Evolutionary conservation across 1,140 invertebrate genomes (phyloP).

Genomic region (Drosophila lacteicornis): DNA sequence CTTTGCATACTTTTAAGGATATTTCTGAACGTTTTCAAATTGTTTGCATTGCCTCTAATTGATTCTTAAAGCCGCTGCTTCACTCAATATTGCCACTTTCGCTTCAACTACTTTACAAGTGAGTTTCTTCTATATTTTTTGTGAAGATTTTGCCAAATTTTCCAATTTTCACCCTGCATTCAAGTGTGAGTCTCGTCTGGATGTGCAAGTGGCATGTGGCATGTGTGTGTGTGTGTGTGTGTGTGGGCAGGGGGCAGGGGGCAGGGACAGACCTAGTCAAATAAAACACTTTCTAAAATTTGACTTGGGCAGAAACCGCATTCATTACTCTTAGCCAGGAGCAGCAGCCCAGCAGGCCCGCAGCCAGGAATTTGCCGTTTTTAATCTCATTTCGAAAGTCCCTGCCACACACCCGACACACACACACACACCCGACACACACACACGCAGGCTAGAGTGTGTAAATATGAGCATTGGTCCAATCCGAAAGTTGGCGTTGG

Average conservation of each 20-base stretch:
- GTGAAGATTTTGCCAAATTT: slow-evolving; percentile 7
- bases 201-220: neutral
- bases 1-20: neutral
- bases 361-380: slow-evolving; percentile 81
- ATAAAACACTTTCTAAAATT: slow-evolving; percentile 84
- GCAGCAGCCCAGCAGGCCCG: slow-evolving; percentile 57
- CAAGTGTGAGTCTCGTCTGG: slow-evolving; percentile 23
- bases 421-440: slow-evolving; percentile 17
- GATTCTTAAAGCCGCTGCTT: neutral
- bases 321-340: slow-evolving; percentile 81
- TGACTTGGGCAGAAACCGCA: slow-evolving; percentile 84
- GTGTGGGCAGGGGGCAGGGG: neutral
- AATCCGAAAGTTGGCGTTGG: slow-evolving; percentile 72
- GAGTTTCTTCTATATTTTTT: slow-evolving; percentile 1
- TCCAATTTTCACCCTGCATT: slow-evolving; percentile 19
- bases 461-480: slow-evolving; percentile 83
- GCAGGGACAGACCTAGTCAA: slow-evolving; percentile 70
- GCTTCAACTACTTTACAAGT: slow-evolving; percentile 10
- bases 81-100: slow-evolving; percentile 1
- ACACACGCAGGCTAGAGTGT: slow-evolving; percentile 37
- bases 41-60: neutral
- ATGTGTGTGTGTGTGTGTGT: neutral
- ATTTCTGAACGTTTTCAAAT: neutral
- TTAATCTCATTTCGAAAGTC: slow-evolving; percentile 83
- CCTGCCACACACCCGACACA: slow-evolving; percentile 62